Evolutionary conservation across 1,140 invertebrate genomes (phyloP).

Genomic region (Macrosteles quadrilineatus): DNA sequence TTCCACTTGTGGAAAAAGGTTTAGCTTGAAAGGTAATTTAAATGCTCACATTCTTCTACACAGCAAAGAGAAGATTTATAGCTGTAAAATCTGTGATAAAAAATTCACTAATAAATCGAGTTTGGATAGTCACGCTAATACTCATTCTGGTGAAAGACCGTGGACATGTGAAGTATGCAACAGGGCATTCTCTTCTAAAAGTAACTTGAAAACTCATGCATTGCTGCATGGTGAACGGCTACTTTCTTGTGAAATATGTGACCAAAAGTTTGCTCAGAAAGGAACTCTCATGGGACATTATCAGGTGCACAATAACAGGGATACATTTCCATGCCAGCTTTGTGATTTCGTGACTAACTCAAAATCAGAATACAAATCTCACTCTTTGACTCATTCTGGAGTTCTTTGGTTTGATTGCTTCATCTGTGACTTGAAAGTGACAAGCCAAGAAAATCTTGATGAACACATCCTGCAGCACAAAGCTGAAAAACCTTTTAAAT

Average conservation of each 20-base stretch:
- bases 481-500: constrained; percentile 36
- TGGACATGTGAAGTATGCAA: constrained; percentile 57
- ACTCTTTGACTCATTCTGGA: background rate
- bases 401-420: background rate
- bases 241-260: constrained; percentile 56
- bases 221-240: constrained; percentile 51
- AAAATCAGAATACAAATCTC: constrained; percentile 8
- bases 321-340: constrained; percentile 17
- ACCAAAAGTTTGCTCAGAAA: constrained; percentile 52
- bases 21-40: constrained; percentile 45
- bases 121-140: constrained; percentile 26
- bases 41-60: constrained; percentile 35
- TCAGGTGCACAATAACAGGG: constrained; percentile 8
- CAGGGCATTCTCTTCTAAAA: constrained; percentile 42
- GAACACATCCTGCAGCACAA: constrained; percentile 36
- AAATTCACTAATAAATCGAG: constrained; percentile 42
- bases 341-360: background rate
- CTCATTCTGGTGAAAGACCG: constrained; percentile 59
- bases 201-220: constrained; percentile 38
- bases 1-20: constrained; percentile 54
- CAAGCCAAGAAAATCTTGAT: constrained; percentile 10
- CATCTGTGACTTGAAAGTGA: constrained; percentile 8
- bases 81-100: constrained; percentile 46
- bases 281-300: constrained; percentile 6
- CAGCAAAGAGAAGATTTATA: constrained; percentile 50